Base-by-base conservation (phyloP, 2,113 vertebrate species). In the Salvator merianae region DNA sequence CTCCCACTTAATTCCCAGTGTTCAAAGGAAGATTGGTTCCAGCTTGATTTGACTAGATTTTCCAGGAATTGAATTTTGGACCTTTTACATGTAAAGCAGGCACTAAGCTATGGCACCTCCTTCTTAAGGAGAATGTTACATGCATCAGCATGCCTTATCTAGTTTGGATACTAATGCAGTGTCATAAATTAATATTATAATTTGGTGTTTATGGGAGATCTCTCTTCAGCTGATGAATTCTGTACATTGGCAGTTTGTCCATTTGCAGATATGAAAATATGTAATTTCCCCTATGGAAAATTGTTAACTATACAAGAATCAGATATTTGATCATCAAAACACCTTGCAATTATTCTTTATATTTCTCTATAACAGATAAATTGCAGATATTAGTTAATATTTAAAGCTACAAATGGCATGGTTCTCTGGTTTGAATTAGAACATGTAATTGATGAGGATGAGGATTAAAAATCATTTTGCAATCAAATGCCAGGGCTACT, bases 351-450 rank as follows among this genome's bases (percentile, higher is more conserved):
- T 79, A 68, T 34, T 43, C n/a, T 81, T 53, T 70, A 28, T 8
- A 26, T 4, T n/a, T 20, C 2, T 63, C 16, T 69, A 72, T 72
- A 38, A n/a, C 50, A 81, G 16, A 4, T 70, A 36, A 3, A 4
- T 5, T 68, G 16, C 5, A 50, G 62, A 32, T 12, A 43, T 5
- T 18, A 47, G 38, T 16, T 16, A 74, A 65, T n/a, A 30, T 62
- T n/a, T 62, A 28, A 36, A 62, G 28, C 6, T n/a, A 40, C 30
- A 55, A 81, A 50, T 12, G 55, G 6, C 12, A 26, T 30, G 34
- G 30, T 20, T 82, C 28, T 69, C 34, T 38, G 47, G 18, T 84
- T 85, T 86, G 92, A 90, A 88, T 91, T 84, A 94, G 91, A 92
- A 93, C n/a, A n/a, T n/a, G n/a, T n/a, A n/a, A n/a, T n/a, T n/a